Percentiles rank a stretch among this genome's conserved stretches.
Conservation (phyloP, 2,113 vertebrate species). For the Hydrolagus affinis region DNA sequence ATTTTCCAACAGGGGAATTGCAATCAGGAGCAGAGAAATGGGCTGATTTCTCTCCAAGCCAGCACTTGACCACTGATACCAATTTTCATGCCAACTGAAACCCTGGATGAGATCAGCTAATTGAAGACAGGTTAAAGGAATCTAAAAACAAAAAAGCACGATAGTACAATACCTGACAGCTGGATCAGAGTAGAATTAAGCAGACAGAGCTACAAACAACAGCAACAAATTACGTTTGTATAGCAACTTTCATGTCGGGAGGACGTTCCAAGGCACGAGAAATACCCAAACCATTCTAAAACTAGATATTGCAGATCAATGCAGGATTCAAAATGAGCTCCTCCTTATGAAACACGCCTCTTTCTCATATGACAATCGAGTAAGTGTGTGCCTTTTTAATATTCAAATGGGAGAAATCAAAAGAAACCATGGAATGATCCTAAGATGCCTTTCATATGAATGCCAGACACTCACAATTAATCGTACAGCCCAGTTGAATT, state of each 20-base stretch:
- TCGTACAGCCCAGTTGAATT: not conserved
- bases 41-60: too few species aligned
- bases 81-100: not conserved
- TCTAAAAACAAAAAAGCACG: not conserved
- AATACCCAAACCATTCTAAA: not conserved
- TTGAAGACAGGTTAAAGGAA: not conserved
- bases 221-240: too few species aligned
- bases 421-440: not conserved
- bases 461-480: not conserved
- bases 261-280: too few species aligned
- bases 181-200: not conserved
- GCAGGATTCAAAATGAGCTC: not conserved
- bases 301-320: not conserved
- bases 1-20: too few species aligned
- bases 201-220: not conserved
- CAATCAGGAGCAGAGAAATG: too few species aligned
- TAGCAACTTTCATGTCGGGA: too few species aligned
- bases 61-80: too few species aligned
- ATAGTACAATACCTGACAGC: not conserved
- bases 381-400: not conserved
- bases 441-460: not conserved
- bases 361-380: not conserved
- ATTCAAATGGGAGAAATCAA: not conserved
- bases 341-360: not conserved
- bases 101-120: not conserved